Percentiles rank a stretch among this genome's conserved stretches.
Conservation (phyloP, 2,888 invertebrate genomes). For the Acrocyrtus sp. region DNA sequence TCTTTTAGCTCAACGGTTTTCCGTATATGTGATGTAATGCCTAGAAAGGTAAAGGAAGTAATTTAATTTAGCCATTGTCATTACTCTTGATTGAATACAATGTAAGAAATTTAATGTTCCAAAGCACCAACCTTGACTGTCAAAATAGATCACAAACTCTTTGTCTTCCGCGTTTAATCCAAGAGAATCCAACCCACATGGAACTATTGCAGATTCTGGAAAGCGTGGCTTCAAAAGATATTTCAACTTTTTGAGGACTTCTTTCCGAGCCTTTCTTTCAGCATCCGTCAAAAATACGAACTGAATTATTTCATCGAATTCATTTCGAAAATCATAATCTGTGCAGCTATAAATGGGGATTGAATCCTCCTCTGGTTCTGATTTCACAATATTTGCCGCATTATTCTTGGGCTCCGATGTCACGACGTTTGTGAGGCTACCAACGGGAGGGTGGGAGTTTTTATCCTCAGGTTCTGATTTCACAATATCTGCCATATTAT, state of each 20-base stretch:
- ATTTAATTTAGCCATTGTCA: background rate
- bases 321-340: background rate
- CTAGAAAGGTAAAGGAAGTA: background rate
- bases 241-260: background rate
- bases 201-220: background rate
- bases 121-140: conserved; percentile 12
- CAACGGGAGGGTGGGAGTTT: no score
- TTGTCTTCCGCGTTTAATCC: background rate
- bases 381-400: no score
- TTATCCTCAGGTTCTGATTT: no score
- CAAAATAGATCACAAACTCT: background rate
- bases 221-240: background rate
- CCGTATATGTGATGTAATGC: no score
- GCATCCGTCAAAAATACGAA: background rate
- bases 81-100: background rate
- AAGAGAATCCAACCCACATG: background rate
- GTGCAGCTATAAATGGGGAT: no score
- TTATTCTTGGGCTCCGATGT: no score
- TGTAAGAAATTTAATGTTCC: background rate
- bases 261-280: background rate
- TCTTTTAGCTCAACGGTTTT: no score
- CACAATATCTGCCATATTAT: no score
- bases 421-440: no score
- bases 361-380: no score
- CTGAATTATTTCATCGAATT: background rate